Evolutionary conservation across 2,888 invertebrate species (phyloP), one percentile per base, ranked within the genome.

Genomic region (Polietes domitor): DNA sequence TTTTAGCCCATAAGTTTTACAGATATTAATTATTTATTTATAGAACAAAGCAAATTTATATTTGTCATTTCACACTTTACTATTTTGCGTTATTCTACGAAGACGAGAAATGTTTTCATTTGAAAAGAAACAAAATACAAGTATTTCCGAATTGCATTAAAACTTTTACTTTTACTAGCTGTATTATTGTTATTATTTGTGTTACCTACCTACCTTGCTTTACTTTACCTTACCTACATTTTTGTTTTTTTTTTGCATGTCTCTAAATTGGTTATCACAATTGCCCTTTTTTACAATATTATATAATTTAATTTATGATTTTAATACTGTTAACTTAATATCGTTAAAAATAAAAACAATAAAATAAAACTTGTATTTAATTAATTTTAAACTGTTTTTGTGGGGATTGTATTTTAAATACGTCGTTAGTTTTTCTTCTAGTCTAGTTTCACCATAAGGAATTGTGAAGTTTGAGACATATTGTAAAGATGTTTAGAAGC

Each of bases 21-120:
- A 58, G 70, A 71, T 74, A 19, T 71, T 71, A 74, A 74, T 26
- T 71, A 82, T 82, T 82, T 75, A 78, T 75, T 82, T 78, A 47
- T 75, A 82, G 41, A n/a, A 4, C 26, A 37, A 37, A 70, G 12
- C 28, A 58, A 58, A 4, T n/a, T 53, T 19, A 3, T 12, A n/a
- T n/a, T n/a, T n/a, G 12, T 47, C 47, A 41, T 47, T 2, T 47
- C 47, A 7, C 41, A 41, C 41, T 32, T n/a, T n/a, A 32, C 4
- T 41, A 41, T 12, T 47, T 47, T 47, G 32, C 32, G 9, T 32
- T 32, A 32, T 32, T 32, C 32, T 32, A 32, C 32, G 5, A 4
- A 4, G 32, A 32, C 32, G 32, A 32, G 32, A 32, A 32, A 32
- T 32, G 9, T 21, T n/a, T 53, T 21, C 24, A 5, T 26, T 26